phyloP scores from a whole-genome alignment of 2,888 invertebrate genomes.

The Noctuana brunneofusca region DNA sequence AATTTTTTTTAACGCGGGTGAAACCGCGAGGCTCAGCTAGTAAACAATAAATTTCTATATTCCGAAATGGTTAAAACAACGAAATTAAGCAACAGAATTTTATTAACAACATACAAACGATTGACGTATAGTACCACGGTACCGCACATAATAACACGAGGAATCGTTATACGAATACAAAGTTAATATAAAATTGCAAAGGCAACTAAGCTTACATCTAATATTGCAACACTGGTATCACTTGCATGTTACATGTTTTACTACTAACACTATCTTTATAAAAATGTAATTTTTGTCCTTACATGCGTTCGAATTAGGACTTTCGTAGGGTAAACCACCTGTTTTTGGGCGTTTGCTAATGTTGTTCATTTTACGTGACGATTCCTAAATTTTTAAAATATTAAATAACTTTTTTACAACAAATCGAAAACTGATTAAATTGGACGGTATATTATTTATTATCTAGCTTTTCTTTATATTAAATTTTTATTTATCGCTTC shows the following conservation, averaged over 20 bases:
- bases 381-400: neutral
- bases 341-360: constrained; percentile 5
- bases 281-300: constrained; percentile 14
- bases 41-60: no score
- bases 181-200: constrained; percentile 56
- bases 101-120: constrained; percentile 70
- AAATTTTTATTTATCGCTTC: neutral
- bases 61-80: no score
- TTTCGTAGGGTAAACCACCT: constrained; percentile 14
- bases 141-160: constrained; percentile 40
- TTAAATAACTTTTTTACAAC: neutral
- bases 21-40: no score
- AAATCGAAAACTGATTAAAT: neutral
- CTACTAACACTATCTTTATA: constrained; percentile 38
- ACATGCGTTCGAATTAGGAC: neutral
- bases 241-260: constrained; percentile 62
- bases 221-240: constrained; percentile 81
- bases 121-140: constrained; percentile 2
- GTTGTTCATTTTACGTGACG: neutral
- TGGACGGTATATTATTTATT: neutral
- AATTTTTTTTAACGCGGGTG: no score
- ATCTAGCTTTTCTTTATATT: neutral
- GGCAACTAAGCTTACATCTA: constrained; percentile 68
- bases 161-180: constrained; percentile 47
- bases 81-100: constrained; percentile 74